A percentile compares a stretch with the other conserved stretches of the same genome.
These are phyloP conservation scores for Mesochorus sp. DNA, from an alignment of 2,888 invertebrate species.

Conservation along the genomic window DNA sequence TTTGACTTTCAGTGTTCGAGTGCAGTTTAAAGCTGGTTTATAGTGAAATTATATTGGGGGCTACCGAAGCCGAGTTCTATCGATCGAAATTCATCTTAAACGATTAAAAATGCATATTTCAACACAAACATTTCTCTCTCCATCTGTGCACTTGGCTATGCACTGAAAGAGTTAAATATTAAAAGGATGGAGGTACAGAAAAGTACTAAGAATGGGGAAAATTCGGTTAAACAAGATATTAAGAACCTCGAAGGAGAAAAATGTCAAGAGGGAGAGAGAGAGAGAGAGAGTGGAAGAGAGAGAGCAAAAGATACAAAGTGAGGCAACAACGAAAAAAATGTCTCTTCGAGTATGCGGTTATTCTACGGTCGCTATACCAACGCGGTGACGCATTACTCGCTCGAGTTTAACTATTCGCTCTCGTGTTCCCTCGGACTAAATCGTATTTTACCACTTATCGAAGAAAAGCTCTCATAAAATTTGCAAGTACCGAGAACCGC, in stretches of 20 bases:
- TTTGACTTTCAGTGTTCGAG: conserved; percentile 2
- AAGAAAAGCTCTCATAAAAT: conserved; percentile 62
- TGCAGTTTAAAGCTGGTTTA: background rate
- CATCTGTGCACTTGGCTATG: background rate
- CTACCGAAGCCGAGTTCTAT: conserved; percentile 10
- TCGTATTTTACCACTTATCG: conserved; percentile 59
- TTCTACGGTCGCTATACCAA: conserved; percentile 18
- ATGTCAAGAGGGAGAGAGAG: background rate
- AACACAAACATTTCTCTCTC: background rate
- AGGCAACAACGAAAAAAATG: conserved; percentile 43
- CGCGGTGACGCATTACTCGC: conserved; percentile 52
- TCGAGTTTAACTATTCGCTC: conserved; percentile 23
- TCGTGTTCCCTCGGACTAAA: conserved; percentile 38
- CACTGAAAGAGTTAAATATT: conserved; percentile 15
- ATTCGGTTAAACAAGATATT: conserved; percentile 44
- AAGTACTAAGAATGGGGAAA: background rate
- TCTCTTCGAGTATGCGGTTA: conserved; percentile 31
- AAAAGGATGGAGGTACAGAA: conserved; percentile 4
- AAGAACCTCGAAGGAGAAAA: background rate
- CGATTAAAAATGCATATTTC: conserved; percentile 25
- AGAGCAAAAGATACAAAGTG: background rate
- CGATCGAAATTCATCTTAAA: conserved; percentile 19
- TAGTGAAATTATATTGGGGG: too few species aligned
- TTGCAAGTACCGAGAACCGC: conserved; percentile 57
- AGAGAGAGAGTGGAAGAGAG: background rate